phyloP scores from a whole-genome alignment of 2,888 invertebrate species.

The Cheilosia grossa region DNA sequence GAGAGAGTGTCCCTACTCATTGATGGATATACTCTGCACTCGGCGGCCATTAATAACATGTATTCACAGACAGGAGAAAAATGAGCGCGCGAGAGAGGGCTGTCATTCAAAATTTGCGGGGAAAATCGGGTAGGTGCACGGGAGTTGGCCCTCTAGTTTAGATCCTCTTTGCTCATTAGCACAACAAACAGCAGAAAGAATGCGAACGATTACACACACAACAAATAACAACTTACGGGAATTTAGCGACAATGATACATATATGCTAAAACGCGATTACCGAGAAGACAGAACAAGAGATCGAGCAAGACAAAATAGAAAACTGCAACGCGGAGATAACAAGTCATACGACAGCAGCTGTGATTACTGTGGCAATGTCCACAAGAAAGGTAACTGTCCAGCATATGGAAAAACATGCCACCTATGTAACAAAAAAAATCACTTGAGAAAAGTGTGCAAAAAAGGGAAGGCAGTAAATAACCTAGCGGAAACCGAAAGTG shows the following conservation, averaged over 20 bases:
- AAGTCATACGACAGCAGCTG: constrained; percentile 15
- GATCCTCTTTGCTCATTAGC: background rate
- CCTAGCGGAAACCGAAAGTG: constrained; percentile 12
- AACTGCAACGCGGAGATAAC: constrained; percentile 1
- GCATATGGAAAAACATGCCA: constrained; percentile 4
- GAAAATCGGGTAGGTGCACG: too few relatives aligned
- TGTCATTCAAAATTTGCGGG: too few relatives aligned
- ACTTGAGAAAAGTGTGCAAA: constrained; percentile 32
- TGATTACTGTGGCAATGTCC: constrained; percentile 20
- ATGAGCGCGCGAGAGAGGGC: too few relatives aligned
- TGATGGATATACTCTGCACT: too few relatives aligned
- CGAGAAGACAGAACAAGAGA: background rate
- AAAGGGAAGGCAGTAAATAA: constrained; percentile 8
- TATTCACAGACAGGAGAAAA: too few relatives aligned
- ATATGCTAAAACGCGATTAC: background rate
- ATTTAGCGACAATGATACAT: background rate
- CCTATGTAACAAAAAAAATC: constrained; percentile 23
- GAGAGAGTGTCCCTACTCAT: too few relatives aligned
- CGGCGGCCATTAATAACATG: too few relatives aligned
- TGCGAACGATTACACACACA: constrained; percentile 14
- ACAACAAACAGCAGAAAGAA: constrained; percentile 23
- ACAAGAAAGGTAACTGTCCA: constrained; percentile 26
- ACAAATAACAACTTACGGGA: background rate
- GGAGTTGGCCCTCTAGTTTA: too few relatives aligned
- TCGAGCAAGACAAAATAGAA: background rate